A percentile compares a stretch with the other conserved stretches of the same genome.
These are phyloP conservation scores for Cyanocitta stelleri DNA, from an alignment of 2,113 vertebrate genomes.

Conservation along the genomic window DNA sequence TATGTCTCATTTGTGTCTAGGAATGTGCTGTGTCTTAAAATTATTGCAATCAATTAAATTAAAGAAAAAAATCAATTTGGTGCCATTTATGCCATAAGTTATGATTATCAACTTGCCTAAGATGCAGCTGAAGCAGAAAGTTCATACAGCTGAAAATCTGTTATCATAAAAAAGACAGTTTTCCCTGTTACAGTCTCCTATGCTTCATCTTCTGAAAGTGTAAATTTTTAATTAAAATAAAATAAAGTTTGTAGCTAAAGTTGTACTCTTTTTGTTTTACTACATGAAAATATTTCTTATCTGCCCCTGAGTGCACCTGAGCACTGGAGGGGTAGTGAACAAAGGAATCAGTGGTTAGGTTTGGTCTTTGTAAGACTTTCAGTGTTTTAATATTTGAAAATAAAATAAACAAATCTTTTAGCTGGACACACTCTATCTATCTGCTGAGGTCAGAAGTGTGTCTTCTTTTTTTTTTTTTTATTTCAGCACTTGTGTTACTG, in stretches of 20 bases:
- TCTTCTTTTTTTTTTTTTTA: background rate
- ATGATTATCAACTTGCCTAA: background rate
- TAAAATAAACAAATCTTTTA: background rate
- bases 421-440: background rate
- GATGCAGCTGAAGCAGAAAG: background rate
- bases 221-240: background rate
- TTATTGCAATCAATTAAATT: background rate
- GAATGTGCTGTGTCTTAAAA: background rate
- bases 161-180: background rate
- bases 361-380: background rate
- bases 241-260: background rate
- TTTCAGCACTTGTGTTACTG: constrained; percentile 35
- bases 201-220: background rate
- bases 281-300: background rate
- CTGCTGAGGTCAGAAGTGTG: background rate
- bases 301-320: background rate
- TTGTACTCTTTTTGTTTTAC: background rate
- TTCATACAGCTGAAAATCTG: background rate
- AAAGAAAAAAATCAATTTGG: background rate
- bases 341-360: background rate
- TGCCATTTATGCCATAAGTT: background rate
- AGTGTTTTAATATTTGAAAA: background rate
- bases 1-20: background rate
- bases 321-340: background rate
- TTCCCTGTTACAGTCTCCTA: background rate